Conservation (phyloP, 2,113 vertebrate genomes). For the Heterocephalus glaber region DNA sequence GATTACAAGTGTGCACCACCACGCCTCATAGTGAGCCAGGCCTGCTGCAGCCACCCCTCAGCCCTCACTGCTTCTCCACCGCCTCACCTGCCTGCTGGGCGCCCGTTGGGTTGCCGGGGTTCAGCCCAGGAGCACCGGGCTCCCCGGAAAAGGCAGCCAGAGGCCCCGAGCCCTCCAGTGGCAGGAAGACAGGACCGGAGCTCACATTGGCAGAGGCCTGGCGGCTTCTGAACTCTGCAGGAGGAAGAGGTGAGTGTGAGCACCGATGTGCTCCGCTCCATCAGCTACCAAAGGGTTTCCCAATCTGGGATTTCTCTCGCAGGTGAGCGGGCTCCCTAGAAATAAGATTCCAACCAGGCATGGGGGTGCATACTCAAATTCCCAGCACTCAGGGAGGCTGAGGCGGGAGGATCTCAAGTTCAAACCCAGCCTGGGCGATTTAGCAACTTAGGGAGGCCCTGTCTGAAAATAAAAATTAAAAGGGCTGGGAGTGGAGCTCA, state of each 20-base stretch:
- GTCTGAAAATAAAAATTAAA: neutral
- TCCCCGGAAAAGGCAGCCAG: constrained; percentile 77
- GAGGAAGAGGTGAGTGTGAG: neutral
- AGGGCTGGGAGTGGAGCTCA: neutral
- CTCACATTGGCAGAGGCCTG: constrained; percentile 78
- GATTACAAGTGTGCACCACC: neutral
- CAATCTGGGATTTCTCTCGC: rapidly evolving
- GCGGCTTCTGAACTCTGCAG: constrained; percentile 87
- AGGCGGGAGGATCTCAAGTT: neutral
- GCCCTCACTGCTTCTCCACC: rapidly evolving
- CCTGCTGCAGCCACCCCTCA: rapidly evolving
- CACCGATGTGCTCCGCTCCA: neutral
- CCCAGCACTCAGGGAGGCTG: neutral
- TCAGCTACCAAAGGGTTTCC: rapidly evolving
- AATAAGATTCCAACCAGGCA: neutral
- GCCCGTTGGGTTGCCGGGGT: constrained; percentile 67
- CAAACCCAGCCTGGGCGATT: neutral
- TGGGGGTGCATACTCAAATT: neutral
- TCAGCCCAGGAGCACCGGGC: constrained; percentile 21
- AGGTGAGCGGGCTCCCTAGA: rapidly evolving
- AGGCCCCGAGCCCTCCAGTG: constrained; percentile 77
- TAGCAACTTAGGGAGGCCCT: neutral
- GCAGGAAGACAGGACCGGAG: constrained; percentile 76
- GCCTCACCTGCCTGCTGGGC: constrained; percentile 84
- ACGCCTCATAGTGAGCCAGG: rapidly evolving